These are phyloP conservation scores for Thunnus albacares DNA, from an alignment of 2,797 vertebrate genomes.

Conservation along the genomic window DNA sequence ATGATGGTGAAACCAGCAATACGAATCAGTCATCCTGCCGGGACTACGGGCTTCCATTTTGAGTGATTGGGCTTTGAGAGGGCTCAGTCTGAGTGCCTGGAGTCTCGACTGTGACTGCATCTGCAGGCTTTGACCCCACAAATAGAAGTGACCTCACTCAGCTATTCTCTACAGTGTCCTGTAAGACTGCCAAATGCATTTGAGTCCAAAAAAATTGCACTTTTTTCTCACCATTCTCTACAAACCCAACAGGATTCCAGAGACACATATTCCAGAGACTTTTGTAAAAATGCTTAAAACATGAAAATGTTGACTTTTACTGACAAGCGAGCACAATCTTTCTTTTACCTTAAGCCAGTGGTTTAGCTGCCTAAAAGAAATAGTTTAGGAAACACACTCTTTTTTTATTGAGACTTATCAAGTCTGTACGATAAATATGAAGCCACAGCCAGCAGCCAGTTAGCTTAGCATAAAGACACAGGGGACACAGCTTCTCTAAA, in stretches of 20 bases:
- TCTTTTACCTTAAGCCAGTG: background rate
- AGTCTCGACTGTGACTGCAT: slow-evolving; percentile 49
- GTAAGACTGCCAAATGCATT: slow-evolving; percentile 44
- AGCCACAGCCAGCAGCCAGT: too few relatives aligned
- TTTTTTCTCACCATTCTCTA: background rate
- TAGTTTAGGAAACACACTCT: too few relatives aligned
- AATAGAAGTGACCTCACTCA: slow-evolving; percentile 58
- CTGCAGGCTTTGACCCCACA: slow-evolving; percentile 62
- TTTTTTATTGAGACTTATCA: too few relatives aligned
- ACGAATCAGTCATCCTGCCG: slow-evolving; percentile 78
- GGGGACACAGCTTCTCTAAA: too few relatives aligned
- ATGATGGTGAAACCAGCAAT: slow-evolving; percentile 77
- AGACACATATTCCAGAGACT: background rate
- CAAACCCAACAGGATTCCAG: slow-evolving; percentile 22
- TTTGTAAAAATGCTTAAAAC: background rate
- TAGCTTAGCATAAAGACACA: too few relatives aligned
- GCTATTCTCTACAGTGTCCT: slow-evolving; percentile 23
- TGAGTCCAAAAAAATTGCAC: background rate
- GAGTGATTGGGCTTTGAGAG: slow-evolving; percentile 69
- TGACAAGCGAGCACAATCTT: background rate
- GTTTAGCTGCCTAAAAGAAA: background rate
- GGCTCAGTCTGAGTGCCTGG: slow-evolving; percentile 49
- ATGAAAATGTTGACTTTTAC: background rate
- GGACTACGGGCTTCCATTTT: slow-evolving; percentile 55
- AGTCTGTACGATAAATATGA: too few relatives aligned